A percentile compares a stretch with the other conserved stretches of the same genome.
Evolutionary conservation across 1,140 invertebrate species (phyloP).

Genomic region (Polypedilum pembai): DNA sequence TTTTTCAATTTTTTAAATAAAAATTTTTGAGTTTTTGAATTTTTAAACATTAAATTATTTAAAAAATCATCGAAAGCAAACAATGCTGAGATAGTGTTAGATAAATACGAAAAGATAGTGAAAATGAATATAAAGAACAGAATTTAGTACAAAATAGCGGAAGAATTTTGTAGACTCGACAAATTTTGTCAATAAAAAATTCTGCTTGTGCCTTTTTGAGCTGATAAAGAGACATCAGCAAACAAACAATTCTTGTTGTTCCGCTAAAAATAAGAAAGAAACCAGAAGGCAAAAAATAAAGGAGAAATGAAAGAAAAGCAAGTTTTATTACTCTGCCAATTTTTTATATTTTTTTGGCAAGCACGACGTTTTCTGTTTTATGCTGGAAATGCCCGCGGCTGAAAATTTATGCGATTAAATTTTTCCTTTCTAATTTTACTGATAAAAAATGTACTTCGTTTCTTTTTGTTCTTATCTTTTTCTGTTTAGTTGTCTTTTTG

Average conservation of each 20-base stretch:
- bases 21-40: no score
- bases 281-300: not conserved
- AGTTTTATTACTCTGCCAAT: not conserved
- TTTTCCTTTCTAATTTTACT: constrained; percentile 2
- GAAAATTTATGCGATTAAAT: constrained; percentile 14
- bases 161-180: not conserved
- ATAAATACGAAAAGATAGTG: no score
- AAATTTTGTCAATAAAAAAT: constrained; percentile 1
- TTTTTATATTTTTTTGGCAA: not conserved
- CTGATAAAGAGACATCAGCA: constrained; percentile 1
- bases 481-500: not conserved
- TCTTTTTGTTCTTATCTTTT: not conserved
- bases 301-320: not conserved
- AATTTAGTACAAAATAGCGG: no score
- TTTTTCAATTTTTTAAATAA: no score
- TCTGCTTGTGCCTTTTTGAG: not conserved
- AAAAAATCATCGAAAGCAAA: no score
- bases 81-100: no score
- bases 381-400: not conserved
- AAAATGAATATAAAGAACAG: no score
- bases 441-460: not conserved
- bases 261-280: not conserved
- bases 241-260: constrained; percentile 12
- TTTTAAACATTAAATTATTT: no score
- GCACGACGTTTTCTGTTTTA: not conserved